Evolutionary conservation across 2,888 invertebrate genomes (phyloP), one percentile per base, ranked within the genome.

Genomic region (Plebejus anna): DNA sequence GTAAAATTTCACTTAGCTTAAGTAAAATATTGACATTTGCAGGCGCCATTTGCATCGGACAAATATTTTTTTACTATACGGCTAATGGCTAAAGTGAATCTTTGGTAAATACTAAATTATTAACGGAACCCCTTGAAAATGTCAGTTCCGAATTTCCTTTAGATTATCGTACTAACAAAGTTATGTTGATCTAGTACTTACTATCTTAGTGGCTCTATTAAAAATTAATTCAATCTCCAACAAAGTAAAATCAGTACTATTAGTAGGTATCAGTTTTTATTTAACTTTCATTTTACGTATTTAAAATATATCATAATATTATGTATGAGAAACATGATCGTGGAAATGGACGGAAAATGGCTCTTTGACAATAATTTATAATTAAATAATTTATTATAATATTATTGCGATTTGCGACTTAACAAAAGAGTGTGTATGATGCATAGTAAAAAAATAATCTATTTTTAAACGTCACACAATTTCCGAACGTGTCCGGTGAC

Each of bases 1-100:
- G 84, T 83, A 83, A 85, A 86, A 87, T 87, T 85, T 84, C 82
- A 82, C 73, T 76, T 76, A 57, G 38, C 75, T 9, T 57, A 75
- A 57, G 57, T 75, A 57, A 66, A 66, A 36, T 66, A 66, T 66
- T 66, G 66, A 66, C 66, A 66, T 66, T 66, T 16, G 13, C 66
- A 66, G 66, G 66, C 66, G 66, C 66, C 66, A 66, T 66, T 66
- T 66, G 32, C 66, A 32, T 66, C 66, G 66, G 1, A 32, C 66
- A 66, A 66, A 66, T 66, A 66, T 32, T 66, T 66, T 66, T 66
- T 32, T 4, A 66, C 66, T 13, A 13, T 66, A 66, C 32, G 13
- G 66, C 66, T 32, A 32, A 61, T 28, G 32, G 66, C 32, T 36
- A 13, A 36, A 66, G 66, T 66, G 66, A 32, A 4, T 66, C 32